Percentiles rank a stretch among this genome's conserved stretches.
phyloP scores from a whole-genome alignment of 2,797 vertebrate species.

The Gila robusta region DNA sequence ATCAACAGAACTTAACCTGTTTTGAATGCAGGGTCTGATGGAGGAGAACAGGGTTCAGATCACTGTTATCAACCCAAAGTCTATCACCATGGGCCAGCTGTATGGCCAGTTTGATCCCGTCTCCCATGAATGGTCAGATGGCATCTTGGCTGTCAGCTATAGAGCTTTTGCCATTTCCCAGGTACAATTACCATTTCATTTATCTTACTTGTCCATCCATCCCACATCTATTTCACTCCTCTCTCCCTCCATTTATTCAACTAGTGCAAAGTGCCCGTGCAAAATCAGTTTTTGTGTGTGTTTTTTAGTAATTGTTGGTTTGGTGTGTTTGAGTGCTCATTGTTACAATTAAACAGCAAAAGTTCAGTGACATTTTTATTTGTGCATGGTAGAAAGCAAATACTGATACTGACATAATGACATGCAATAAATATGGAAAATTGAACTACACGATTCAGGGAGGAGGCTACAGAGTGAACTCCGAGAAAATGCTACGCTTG shows the following conservation, averaged over 20 bases:
- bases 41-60: conserved; percentile 92
- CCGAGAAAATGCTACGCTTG: too few species aligned
- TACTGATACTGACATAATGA: too few species aligned
- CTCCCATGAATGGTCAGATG: conserved; percentile 94
- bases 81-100: conserved; percentile 92
- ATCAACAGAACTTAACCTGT: background rate
- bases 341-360: too few species aligned
- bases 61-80: conserved; percentile 91
- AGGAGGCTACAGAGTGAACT: too few species aligned
- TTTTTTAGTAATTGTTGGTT: too few species aligned
- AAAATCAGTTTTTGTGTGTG: too few species aligned
- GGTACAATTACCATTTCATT: conserved; percentile 67
- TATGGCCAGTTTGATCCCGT: conserved; percentile 91
- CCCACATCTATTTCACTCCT: background rate
- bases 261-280: too few species aligned
- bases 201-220: background rate
- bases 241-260: background rate
- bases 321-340: too few species aligned
- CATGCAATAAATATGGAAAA: too few species aligned
- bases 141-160: conserved; percentile 90
- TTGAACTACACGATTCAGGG: too few species aligned
- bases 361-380: too few species aligned
- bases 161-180: conserved; percentile 84
- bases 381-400: too few species aligned
- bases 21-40: conserved; percentile 81